Evolutionary conservation across 2,113 vertebrate genomes (phyloP).

Genomic region (Prionailurus bengalensis): DNA sequence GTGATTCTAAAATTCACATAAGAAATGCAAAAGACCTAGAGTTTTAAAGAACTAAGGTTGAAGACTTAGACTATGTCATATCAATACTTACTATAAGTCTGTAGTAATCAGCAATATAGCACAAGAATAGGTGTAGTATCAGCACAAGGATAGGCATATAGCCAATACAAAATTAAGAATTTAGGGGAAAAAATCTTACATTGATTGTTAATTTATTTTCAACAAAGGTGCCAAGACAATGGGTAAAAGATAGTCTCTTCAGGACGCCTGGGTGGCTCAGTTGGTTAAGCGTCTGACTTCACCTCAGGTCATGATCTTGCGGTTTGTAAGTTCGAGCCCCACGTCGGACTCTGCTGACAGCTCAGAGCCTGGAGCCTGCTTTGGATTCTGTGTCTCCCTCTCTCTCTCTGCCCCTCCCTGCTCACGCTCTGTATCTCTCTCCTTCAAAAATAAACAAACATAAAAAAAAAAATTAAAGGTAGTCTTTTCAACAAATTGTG

Average conservation of each 20-base stretch:
- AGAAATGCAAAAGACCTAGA: not conserved
- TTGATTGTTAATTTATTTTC: not conserved
- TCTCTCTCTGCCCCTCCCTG: no score
- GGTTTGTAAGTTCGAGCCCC: no score
- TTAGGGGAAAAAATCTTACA: not conserved
- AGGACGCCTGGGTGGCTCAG: not conserved
- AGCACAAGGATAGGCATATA: not conserved
- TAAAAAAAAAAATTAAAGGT: not conserved
- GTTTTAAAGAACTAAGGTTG: not conserved
- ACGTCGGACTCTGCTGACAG: no score
- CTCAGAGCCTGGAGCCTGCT: no score
- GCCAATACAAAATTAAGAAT: not conserved
- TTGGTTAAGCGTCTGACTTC: no score
- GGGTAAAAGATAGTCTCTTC: not conserved
- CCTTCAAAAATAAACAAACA: no score
- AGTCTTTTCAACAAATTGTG: not conserved
- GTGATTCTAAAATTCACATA: not conserved
- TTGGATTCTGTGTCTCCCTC: no score
- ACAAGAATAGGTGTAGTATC: not conserved
- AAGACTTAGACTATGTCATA: not conserved
- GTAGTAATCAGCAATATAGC: not conserved
- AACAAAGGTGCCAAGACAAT: not conserved
- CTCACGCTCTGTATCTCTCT: no score
- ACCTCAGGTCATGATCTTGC: no score
- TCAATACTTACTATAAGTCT: conserved; percentile 6